Conservation (phyloP, 2,888 invertebrate genomes). For the Cristatella mucedo region DNA sequence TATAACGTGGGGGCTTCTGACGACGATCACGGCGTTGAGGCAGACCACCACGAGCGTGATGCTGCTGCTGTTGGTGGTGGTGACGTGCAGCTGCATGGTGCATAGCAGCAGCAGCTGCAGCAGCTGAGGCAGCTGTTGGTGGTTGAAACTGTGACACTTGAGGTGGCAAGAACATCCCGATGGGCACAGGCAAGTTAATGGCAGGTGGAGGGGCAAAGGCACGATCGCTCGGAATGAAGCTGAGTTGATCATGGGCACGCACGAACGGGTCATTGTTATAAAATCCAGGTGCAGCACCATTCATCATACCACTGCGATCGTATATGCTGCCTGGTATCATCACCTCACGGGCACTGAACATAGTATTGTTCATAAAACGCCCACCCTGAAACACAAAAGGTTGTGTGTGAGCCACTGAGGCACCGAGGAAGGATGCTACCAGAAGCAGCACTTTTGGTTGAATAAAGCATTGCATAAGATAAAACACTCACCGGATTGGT, state of each 20-base stretch:
- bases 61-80: no score
- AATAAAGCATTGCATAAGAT: background rate
- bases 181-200: slow-evolving; percentile 68
- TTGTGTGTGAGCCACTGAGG: background rate
- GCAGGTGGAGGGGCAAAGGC: slow-evolving; percentile 42
- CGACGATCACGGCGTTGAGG: slow-evolving; percentile 45
- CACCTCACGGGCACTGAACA: slow-evolving; percentile 90
- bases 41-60: no score
- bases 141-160: no score
- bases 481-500: slow-evolving; percentile 56
- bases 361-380: slow-evolving; percentile 90
- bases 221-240: slow-evolving; percentile 71
- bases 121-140: no score
- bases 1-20: slow-evolving; percentile 33
- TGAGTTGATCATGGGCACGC: slow-evolving; percentile 66
- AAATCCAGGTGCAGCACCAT: no score
- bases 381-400: slow-evolving; percentile 37
- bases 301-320: slow-evolving; percentile 50
- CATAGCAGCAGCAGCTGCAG: no score
- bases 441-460: background rate
- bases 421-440: background rate
- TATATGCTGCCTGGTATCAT: slow-evolving; percentile 83
- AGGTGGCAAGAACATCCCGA: slow-evolving; percentile 83
- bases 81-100: no score
- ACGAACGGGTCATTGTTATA: slow-evolving; percentile 17